phyloP scores from a whole-genome alignment of 2,888 invertebrate genomes.

The Gandaritis pyraliata region DNA sequence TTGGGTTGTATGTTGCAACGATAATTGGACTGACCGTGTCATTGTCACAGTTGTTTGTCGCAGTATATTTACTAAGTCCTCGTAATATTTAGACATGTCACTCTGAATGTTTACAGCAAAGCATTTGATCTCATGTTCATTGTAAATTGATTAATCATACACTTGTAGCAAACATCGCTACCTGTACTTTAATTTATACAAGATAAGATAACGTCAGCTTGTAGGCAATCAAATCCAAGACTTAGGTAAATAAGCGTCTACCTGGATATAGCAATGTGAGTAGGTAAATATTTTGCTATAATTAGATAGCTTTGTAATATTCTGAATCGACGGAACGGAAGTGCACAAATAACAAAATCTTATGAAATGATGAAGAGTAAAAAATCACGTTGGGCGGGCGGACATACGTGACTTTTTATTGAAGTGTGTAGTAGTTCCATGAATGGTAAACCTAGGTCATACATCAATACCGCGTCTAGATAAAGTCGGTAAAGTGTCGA shows the following conservation, averaged over 20 bases:
- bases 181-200: constrained; percentile 56
- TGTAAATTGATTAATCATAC: constrained; percentile 71
- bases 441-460: not conserved
- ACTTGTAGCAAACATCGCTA: constrained; percentile 62
- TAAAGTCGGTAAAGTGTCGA: constrained; percentile 8
- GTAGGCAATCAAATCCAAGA: constrained; percentile 33
- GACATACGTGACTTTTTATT: too few species aligned
- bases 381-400: too few species aligned
- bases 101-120: constrained; percentile 60
- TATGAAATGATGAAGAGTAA: too few species aligned
- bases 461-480: not conserved
- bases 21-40: constrained; percentile 62
- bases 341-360: not conserved
- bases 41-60: constrained; percentile 62
- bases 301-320: not conserved
- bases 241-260: constrained; percentile 6
- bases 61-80: constrained; percentile 36
- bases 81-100: constrained; percentile 65
- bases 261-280: constrained; percentile 1
- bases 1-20: constrained; percentile 45
- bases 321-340: not conserved
- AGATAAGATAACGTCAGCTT: constrained; percentile 65
- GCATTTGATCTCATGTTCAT: constrained; percentile 55
- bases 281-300: constrained; percentile 21
- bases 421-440: too few species aligned